Base-by-base conservation (phyloP, 2,113 vertebrate species). In the Piliocolobus tephrosceles region DNA sequence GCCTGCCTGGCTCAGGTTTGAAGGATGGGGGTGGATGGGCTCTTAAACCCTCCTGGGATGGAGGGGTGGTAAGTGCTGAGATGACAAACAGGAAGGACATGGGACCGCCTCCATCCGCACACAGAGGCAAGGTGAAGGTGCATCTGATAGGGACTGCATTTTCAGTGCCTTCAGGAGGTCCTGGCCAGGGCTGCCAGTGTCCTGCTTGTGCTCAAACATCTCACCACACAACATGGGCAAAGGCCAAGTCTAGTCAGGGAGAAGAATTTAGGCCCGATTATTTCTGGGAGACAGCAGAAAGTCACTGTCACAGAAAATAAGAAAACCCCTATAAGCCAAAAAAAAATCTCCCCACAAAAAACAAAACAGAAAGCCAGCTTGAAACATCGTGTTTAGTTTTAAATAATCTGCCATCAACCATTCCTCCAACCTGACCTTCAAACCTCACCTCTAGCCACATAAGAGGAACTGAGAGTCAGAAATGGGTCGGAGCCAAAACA, bases 111-210 rank as follows among this genome's bases (percentile, higher is more conserved):
- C 40, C 2, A 38, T 55, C n/a, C 38, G 32, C 35, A 17, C 2
- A 43, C 13, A 27, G 73, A 83, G 82, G 58, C 23, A 32, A 25
- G 13, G 50, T 10, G 3, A 25, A 27, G 3, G 6, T 2, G 13
- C 7, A 3, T 17, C 18, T 94, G 52, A 2, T 25, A 55, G 22
- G 4, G 23, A 23, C 45, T 35, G 16, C 30, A 4, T 64, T n/a
- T 43, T 55, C 18, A 47, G 1, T n/a, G 27, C n/a, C 66, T 90
- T 43, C 8, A 14, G 27, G 17, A 32, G n/a, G 52, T 50, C n/a
- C 43, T 66, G 16, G 3, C 32, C 0, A 1, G 32, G 30, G 8
- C 35, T 18, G 3, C 17, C 4, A 3, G 3, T 9, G 9, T 8
- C n/a, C 50, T 47, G 16, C 8, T n/a, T 27, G 0, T 12, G 43